Conservation (phyloP, 2,888 invertebrate species). For the Druceiella hillmani region DNA sequence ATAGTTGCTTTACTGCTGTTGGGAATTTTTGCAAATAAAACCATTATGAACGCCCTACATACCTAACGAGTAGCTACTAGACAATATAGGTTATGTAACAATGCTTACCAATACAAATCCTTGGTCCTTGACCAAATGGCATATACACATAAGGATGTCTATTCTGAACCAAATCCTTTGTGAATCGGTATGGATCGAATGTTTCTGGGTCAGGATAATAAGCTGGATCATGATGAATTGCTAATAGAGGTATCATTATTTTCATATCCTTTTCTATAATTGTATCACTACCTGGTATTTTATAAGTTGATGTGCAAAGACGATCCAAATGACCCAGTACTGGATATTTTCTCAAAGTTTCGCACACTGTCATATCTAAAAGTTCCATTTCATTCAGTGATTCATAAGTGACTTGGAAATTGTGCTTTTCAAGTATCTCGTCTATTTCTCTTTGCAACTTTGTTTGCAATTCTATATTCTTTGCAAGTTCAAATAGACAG, state of each 20-base stretch:
- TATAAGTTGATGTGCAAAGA: conserved; percentile 25
- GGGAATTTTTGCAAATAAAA: no score
- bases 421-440: no score
- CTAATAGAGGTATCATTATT: conserved; percentile 29
- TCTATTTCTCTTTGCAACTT: no score
- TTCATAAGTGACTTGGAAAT: no score
- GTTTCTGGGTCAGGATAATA: conserved; percentile 30
- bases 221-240: conserved; percentile 29
- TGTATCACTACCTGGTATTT: conserved; percentile 24
- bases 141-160: conserved; percentile 26
- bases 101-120: conserved; percentile 27
- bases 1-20: no score
- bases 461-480: no score
- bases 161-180: conserved; percentile 24
- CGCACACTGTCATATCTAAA: conserved; percentile 23
- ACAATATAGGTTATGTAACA: no score
- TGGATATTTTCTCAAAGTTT: conserved; percentile 34
- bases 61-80: no score
- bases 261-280: conserved; percentile 28
- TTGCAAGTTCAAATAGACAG: conserved; percentile 4
- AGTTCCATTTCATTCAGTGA: no score
- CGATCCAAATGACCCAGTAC: conserved; percentile 27
- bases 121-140: conserved; percentile 27
- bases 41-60: no score
- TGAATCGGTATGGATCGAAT: conserved; percentile 33